Percentiles rank a stretch among this genome's conserved stretches.
Conservation (phyloP, 2,888 invertebrate genomes). For the Drosophila bunnanda region DNA sequence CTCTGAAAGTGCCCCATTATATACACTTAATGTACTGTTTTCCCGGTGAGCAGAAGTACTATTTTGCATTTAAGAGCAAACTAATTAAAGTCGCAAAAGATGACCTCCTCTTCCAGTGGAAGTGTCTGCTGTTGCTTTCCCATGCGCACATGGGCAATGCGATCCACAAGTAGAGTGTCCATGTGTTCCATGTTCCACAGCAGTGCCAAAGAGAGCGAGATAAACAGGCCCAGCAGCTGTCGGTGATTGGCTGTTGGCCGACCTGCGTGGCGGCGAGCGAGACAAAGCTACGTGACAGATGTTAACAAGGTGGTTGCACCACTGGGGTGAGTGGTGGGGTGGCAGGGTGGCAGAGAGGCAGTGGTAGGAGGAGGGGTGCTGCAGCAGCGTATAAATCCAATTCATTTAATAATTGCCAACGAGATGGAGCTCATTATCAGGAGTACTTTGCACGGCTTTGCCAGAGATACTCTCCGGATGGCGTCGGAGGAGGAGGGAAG, state of each 20-base stretch:
- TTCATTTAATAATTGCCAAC: slow-evolving; percentile 84
- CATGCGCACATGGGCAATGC: slow-evolving; percentile 44
- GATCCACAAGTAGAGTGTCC: slow-evolving; percentile 68
- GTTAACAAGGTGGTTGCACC: slow-evolving; percentile 33
- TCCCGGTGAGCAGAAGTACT: neutral
- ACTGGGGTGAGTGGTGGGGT: slow-evolving; percentile 5
- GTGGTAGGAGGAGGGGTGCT: neutral
- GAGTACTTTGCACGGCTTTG: slow-evolving; percentile 81
- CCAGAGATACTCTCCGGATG: slow-evolving; percentile 28
- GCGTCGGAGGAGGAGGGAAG: neutral
- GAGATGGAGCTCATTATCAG: slow-evolving; percentile 83
- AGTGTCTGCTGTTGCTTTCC: neutral
- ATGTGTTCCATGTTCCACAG: slow-evolving; percentile 81
- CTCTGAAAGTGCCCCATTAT: neutral
- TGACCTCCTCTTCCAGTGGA: slow-evolving; percentile 28
- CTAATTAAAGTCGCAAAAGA: slow-evolving; percentile 29
- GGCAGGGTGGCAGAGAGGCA: neutral
- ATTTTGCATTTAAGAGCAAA: slow-evolving; percentile 14
- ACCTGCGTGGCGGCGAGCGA: slow-evolving; percentile 17
- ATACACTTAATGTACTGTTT: neutral
- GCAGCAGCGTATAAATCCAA: slow-evolving; percentile 79
- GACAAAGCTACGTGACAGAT: slow-evolving; percentile 22
- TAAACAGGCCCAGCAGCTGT: slow-evolving; percentile 46
- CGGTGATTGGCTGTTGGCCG: slow-evolving; percentile 60
- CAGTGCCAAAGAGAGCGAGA: slow-evolving; percentile 52